Evolutionary conservation across 1,140 invertebrate species (phyloP).

Genomic region (Cydia amplana): DNA sequence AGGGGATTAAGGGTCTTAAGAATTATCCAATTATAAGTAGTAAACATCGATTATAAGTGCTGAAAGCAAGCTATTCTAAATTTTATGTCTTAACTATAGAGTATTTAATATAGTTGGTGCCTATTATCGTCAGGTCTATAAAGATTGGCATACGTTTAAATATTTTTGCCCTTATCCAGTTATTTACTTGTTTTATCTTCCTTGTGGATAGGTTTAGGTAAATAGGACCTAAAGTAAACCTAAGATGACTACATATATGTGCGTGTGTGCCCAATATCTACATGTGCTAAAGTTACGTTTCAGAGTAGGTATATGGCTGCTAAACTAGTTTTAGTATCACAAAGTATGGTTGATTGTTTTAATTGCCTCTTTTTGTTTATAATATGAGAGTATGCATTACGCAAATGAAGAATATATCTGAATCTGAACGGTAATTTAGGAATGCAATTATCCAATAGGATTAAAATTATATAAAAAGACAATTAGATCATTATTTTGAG

Average conservation of each 20-base stretch:
- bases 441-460: too few relatives aligned
- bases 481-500: too few relatives aligned
- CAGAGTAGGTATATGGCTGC: too few relatives aligned
- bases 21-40: not conserved
- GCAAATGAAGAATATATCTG: too few relatives aligned
- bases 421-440: too few relatives aligned
- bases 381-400: too few relatives aligned
- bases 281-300: too few relatives aligned
- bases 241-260: too few relatives aligned
- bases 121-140: not conserved
- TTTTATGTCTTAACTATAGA: not conserved
- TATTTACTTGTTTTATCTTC: not conserved
- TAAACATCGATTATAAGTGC: not conserved
- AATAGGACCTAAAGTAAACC: not conserved
- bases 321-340: not conserved
- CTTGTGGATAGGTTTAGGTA: not conserved
- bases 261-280: too few relatives aligned
- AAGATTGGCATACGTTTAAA: constrained; percentile 1
- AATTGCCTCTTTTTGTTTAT: too few relatives aligned
- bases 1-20: not conserved
- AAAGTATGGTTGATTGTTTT: too few relatives aligned
- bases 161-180: not conserved
- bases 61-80: not conserved
- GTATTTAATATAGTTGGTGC: not conserved
- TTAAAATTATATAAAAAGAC: too few relatives aligned